Evolutionary conservation across 1,140 invertebrate species (phyloP).

Genomic region (Monomorium pharaonis): DNA sequence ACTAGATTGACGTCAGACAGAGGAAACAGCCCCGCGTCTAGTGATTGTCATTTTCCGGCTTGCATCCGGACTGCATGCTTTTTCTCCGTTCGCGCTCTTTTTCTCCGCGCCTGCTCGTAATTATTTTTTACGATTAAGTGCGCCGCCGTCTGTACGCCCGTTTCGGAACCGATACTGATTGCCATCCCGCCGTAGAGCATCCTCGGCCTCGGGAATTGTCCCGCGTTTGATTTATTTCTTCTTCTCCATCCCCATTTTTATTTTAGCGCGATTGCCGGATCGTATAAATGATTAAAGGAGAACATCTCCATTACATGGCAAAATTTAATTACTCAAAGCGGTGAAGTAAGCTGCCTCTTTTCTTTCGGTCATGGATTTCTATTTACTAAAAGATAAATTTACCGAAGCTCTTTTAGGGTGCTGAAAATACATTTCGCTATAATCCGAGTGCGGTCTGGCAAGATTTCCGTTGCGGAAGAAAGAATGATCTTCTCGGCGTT

Average conservation of each 20-base stretch:
- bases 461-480: conserved; percentile 19
- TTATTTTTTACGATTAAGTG: conserved; percentile 82
- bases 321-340: background rate
- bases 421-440: conserved; percentile 15
- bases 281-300: background rate
- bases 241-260: background rate
- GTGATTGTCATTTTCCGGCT: conserved; percentile 84
- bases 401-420: background rate
- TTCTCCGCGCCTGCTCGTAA: conserved; percentile 75
- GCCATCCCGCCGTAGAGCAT: conserved; percentile 23
- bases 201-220: conserved; percentile 23
- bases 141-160: conserved; percentile 53
- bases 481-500: conserved; percentile 41
- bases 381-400: background rate
- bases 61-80: conserved; percentile 77
- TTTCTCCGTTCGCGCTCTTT: conserved; percentile 72
- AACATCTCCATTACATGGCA: background rate
- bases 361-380: background rate
- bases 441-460: conserved; percentile 26
- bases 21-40: conserved; percentile 75
- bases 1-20: conserved; percentile 79
- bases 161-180: conserved; percentile 57
- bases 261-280: background rate
- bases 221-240: conserved; percentile 17
- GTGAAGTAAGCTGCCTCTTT: background rate